Evolutionary conservation across 2,113 vertebrate genomes (phyloP).

Genomic region (Zootoca vivipara): DNA sequence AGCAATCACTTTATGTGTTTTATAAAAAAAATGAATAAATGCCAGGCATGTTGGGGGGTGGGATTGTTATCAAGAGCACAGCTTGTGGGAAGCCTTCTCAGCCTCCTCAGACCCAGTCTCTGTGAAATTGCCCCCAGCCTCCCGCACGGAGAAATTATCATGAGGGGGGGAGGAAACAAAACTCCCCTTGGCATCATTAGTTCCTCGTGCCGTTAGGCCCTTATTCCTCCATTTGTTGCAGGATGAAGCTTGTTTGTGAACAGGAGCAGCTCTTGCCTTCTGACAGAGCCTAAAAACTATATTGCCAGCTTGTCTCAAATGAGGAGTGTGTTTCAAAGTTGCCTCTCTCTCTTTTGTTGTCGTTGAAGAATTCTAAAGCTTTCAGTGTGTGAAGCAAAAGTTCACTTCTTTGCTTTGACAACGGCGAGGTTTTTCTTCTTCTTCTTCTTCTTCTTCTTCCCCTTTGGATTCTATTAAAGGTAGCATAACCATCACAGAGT

Average conservation of each 20-base stretch:
- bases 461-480: neutral
- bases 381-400: neutral
- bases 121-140: too few species aligned
- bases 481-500: accelerated
- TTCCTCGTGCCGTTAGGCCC: too few species aligned
- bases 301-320: neutral
- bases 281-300: conserved; percentile 3
- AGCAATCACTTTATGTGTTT: too few species aligned
- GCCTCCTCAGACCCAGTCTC: too few species aligned
- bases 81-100: too few species aligned
- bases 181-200: too few species aligned
- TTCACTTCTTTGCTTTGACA: neutral
- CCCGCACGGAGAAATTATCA: too few species aligned
- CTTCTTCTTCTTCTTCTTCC: accelerated
- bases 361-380: conserved; percentile 14
- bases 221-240: neutral
- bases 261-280: neutral
- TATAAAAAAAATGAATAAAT: too few species aligned
- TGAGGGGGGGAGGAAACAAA: too few species aligned
- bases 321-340: neutral
- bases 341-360: neutral
- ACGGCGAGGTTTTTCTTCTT: accelerated
- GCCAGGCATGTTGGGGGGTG: too few species aligned
- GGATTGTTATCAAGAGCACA: too few species aligned
- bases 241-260: conserved; percentile 13